These are phyloP conservation scores for Paradoxurus hermaphroditus DNA, from an alignment of 2,113 vertebrate species.

Conservation along the genomic window DNA sequence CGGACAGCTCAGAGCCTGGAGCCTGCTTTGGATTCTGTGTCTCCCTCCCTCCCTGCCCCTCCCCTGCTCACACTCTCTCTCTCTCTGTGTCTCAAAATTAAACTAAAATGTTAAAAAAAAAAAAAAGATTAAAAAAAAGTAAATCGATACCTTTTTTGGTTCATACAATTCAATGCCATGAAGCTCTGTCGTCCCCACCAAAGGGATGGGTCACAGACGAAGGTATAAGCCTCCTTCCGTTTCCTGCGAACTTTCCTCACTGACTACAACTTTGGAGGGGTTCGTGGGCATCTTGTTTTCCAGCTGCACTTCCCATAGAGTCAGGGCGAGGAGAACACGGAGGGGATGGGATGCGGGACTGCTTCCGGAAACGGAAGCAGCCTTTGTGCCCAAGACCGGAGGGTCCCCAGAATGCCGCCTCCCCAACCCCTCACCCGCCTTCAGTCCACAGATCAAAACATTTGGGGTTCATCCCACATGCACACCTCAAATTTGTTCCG, in stretches of 20 bases:
- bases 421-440: not conserved
- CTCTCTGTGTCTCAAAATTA: too few species aligned
- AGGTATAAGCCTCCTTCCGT: not conserved
- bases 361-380: not conserved
- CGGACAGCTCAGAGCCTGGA: too few species aligned
- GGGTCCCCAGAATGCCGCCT: not conserved
- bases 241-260: not conserved
- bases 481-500: not conserved
- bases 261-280: not conserved
- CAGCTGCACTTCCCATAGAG: not conserved
- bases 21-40: too few species aligned
- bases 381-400: not conserved
- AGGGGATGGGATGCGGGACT: rapidly evolving
- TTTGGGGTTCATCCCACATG: not conserved
- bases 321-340: not conserved
- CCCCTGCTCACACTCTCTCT: too few species aligned
- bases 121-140: too few species aligned
- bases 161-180: not conserved
- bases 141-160: not conserved
- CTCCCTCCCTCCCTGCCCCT: too few species aligned
- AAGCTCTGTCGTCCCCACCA: too few species aligned
- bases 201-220: not conserved
- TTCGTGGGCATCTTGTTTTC: not conserved
- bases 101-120: not conserved
- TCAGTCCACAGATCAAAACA: not conserved